These are phyloP conservation scores for Tiphia femorata DNA, from an alignment of 2,888 invertebrate species.

Conservation along the genomic window DNA sequence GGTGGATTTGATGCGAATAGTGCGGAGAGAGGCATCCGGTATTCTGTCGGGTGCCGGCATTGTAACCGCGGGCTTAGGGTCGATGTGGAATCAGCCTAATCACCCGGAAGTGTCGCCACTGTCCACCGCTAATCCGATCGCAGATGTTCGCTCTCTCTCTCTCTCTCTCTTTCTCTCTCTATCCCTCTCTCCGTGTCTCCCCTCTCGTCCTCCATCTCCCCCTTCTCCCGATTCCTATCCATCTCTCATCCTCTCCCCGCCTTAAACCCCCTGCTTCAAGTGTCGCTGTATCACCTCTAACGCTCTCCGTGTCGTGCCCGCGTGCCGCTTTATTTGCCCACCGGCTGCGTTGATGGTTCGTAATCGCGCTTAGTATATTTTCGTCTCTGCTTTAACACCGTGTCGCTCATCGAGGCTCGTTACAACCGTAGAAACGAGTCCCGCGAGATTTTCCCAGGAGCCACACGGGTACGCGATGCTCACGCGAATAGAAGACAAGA, in stretches of 20 bases:
- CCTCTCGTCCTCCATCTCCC: slow-evolving; percentile 8
- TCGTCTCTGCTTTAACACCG: slow-evolving; percentile 33
- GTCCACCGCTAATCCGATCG: slow-evolving; percentile 55
- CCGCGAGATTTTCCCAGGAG: neutral
- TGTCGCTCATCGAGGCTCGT: no score
- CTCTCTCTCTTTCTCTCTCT: slow-evolving; percentile 12
- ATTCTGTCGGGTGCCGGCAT: slow-evolving; percentile 36
- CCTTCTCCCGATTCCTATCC: slow-evolving; percentile 2
- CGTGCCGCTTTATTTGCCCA: slow-evolving; percentile 44
- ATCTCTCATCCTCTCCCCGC: slow-evolving; percentile 6
- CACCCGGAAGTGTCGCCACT: slow-evolving; percentile 54
- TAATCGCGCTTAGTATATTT: slow-evolving; percentile 45
- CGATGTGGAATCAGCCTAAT: slow-evolving; percentile 51
- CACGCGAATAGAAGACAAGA: neutral
- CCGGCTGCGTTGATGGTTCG: slow-evolving; percentile 48
- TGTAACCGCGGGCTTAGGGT: slow-evolving; percentile 49
- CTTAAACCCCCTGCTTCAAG: neutral
- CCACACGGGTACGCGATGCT: neutral
- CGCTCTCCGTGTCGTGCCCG: neutral
- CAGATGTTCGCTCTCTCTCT: slow-evolving; percentile 52
- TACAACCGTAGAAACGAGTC: no score
- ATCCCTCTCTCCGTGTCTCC: slow-evolving; percentile 10
- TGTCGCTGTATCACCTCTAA: slow-evolving; percentile 3
- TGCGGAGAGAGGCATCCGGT: slow-evolving; percentile 21
- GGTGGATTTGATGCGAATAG: slow-evolving; percentile 20